Percentiles rank a stretch among this genome's conserved stretches.
Conservation (phyloP, 2,113 vertebrate species). For the Albula goreensis region DNA sequence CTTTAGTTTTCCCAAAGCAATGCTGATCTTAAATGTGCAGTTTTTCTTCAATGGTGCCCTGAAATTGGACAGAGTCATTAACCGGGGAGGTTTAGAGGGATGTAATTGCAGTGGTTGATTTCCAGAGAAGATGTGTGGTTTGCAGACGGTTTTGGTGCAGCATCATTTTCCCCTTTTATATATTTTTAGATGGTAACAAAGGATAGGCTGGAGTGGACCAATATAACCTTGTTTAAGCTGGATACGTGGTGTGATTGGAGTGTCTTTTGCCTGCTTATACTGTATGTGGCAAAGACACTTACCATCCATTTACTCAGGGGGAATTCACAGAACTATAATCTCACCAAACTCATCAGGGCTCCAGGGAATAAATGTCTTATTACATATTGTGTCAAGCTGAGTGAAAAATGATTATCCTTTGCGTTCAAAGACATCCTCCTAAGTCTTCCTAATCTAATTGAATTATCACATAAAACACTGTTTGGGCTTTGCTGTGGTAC, state of each 20-base stretch:
- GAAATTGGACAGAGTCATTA: conserved; percentile 48
- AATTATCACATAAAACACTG: not conserved
- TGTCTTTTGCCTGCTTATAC: not conserved
- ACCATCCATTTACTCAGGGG: not conserved
- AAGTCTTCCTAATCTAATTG: not conserved
- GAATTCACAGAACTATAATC: not conserved
- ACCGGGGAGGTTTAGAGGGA: conserved; percentile 31
- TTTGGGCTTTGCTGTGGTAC: not conserved
- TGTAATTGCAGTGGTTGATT: conserved; percentile 8
- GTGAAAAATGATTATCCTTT: not conserved
- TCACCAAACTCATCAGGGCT: not conserved
- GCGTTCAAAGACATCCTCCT: not conserved
- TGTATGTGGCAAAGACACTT: not conserved
- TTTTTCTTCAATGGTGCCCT: conserved; percentile 42
- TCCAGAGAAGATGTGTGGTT: not conserved
- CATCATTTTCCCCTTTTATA: not conserved
- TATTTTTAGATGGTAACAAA: not conserved
- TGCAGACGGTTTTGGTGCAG: conserved; percentile 2
- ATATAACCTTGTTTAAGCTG: not conserved
- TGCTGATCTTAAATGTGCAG: conserved; percentile 30
- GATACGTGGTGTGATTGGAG: not conserved
- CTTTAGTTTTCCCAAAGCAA: conserved; percentile 5
- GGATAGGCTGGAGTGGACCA: not conserved
- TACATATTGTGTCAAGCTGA: not conserved
- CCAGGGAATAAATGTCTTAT: not conserved